A percentile compares a stretch with the other conserved stretches of the same genome.
Evolutionary conservation across 2,797 vertebrate species (phyloP).

Genomic region (Chelon auratus): DNA sequence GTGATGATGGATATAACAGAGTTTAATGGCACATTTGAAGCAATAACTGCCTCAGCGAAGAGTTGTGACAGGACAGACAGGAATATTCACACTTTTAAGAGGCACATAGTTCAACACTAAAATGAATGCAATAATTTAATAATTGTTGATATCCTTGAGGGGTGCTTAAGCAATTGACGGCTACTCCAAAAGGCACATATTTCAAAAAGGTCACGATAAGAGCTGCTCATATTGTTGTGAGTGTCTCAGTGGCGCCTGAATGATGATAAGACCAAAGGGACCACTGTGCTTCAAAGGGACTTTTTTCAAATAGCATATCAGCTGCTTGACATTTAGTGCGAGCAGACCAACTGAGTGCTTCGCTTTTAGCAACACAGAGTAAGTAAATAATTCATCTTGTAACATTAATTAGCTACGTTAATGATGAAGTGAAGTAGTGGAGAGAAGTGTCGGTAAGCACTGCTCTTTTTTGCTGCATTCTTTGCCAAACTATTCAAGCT

Average conservation of each 20-base stretch:
- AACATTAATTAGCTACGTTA: conserved; percentile 7
- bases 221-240: conserved; percentile 15
- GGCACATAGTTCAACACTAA: conserved; percentile 23
- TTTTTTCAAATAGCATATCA: conserved; percentile 32
- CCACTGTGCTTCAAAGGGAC: conserved; percentile 15
- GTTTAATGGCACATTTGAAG: background rate
- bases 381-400: conserved; percentile 5
- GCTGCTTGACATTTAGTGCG: conserved; percentile 31
- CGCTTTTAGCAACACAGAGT: conserved; percentile 10
- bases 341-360: conserved; percentile 7
- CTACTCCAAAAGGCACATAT: conserved; percentile 23
- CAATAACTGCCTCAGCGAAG: conserved; percentile 1
- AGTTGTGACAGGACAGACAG: background rate
- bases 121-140: conserved; percentile 32
- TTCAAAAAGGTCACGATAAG: conserved; percentile 45
- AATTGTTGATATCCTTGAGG: conserved; percentile 15
- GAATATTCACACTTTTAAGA: background rate
- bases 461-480: background rate
- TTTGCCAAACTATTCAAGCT: background rate
- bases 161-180: conserved; percentile 19
- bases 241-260: conserved; percentile 21
- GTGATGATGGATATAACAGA: no score
- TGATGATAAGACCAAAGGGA: conserved; percentile 19
- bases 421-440: background rate
- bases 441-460: no score